Base-by-base conservation (phyloP, 2,113 vertebrate species). In the Rhagologus leucostigma region DNA sequence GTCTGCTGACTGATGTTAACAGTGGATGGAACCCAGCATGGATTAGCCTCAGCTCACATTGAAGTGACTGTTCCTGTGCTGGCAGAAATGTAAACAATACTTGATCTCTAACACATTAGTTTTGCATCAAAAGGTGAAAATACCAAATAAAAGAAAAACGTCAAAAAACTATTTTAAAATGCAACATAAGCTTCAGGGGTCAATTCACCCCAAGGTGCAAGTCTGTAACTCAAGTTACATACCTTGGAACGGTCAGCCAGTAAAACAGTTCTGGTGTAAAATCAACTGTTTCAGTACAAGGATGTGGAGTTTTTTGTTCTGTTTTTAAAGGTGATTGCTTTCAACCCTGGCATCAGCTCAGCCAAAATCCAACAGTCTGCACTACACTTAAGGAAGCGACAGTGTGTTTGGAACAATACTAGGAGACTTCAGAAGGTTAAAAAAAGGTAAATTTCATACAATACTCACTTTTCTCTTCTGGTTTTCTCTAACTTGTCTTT, bases 401-500 rank as follows among this genome's bases (percentile, higher is more conserved):
- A 53, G 20, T 23, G 13, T 22, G 37, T 64, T 76, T 80, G 46
- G 39, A 87, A 89, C 69, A 67, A 55, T 11, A 81, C 3, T 21
- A 62, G 22, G 13, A 87, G 30, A 60, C 10, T 60, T 76, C 30
- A 63, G 83, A 83, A 68, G 13, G 7, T 14, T 62, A 42, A 35
- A 22, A 68, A 57, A 62, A 32, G 7, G 9, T 44, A 76, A 74
- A 85, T 89, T 41, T 42, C 44, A 70, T 3, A 17, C 13, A 91
- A 52, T 71, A 93, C 97, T 97, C 96, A 99, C 99, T 99, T 99
- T 97, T 99, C 99, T 71, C 99, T 98, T 55, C 99, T 98, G 10
- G 98, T 99, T 97, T 99, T 99, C 93, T 99, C 99, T 94, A 99
- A 97, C 96, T 99, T 99, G 98, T 99, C 99, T 97, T 99, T 99